These are phyloP conservation scores for Butorides virescens DNA, from an alignment of 2,113 vertebrate species.

Conservation along the genomic window DNA sequence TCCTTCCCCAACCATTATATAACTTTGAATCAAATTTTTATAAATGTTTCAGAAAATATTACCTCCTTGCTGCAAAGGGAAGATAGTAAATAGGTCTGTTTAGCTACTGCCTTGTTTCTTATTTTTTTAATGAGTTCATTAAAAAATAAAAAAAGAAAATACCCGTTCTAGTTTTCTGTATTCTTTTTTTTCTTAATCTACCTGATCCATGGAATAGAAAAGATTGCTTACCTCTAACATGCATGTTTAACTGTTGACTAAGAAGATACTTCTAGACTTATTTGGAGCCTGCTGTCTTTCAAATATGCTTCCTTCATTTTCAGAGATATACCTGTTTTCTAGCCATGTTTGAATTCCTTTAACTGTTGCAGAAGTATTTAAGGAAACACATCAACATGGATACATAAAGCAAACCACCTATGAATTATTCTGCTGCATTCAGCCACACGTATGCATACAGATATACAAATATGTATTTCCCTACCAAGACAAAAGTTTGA, in stretches of 20 bases:
- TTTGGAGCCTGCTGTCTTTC: neutral
- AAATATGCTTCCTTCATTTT: neutral
- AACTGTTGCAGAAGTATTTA: neutral
- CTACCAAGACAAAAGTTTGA: neutral
- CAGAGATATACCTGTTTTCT: neutral
- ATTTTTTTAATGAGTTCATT: neutral
- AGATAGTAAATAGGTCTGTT: neutral
- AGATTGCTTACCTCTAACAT: neutral
- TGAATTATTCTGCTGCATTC: neutral
- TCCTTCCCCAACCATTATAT: neutral
- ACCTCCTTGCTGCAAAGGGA: neutral
- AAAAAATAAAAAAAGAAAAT: neutral
- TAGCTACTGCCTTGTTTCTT: neutral
- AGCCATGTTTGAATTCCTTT: neutral
- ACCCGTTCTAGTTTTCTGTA: neutral
- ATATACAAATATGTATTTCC: neutral
- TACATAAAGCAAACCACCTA: neutral
- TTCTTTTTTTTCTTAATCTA: neutral
- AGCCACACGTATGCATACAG: neutral
- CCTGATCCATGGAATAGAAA: neutral
- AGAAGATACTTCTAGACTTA: neutral
- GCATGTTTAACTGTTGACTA: neutral
- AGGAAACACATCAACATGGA: neutral
- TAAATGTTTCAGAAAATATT: neutral
- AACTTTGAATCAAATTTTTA: neutral